Conservation (phyloP, 2,888 invertebrate genomes). For the Drosophila paramelanica region DNA sequence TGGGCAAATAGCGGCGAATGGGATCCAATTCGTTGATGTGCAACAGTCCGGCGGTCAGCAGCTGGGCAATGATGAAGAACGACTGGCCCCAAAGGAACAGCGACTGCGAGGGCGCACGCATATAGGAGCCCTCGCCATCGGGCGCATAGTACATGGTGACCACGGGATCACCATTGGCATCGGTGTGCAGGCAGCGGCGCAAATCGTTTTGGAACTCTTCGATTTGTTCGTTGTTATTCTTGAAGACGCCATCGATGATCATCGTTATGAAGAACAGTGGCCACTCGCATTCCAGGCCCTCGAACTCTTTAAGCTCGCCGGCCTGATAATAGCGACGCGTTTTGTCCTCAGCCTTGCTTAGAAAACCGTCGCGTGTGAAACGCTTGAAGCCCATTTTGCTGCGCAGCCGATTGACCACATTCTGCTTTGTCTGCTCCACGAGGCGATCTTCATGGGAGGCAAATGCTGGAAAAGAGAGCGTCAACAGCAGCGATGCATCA, state of each 20-base stretch:
- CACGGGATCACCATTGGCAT: slow-evolving; percentile 94
- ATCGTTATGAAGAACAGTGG: slow-evolving; percentile 97
- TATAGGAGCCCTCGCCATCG: slow-evolving; percentile 84
- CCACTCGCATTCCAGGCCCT: slow-evolving; percentile 99
- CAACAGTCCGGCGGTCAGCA: slow-evolving; percentile 94
- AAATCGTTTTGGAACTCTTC: slow-evolving; percentile 95
- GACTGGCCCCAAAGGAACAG: slow-evolving; percentile 98
- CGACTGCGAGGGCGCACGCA: slow-evolving; percentile 85
- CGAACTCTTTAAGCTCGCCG: slow-evolving; percentile 97
- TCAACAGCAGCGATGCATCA: slow-evolving; percentile 95
- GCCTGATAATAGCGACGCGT: slow-evolving; percentile 89
- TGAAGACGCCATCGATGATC: slow-evolving; percentile 98
- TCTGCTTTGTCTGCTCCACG: slow-evolving; percentile 94
- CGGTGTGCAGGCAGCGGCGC: slow-evolving; percentile 92
- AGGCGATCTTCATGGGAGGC: slow-evolving; percentile 97
- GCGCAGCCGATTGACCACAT: slow-evolving; percentile 92
- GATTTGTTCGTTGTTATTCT: slow-evolving; percentile 94
- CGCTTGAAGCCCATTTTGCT: slow-evolving; percentile 97
- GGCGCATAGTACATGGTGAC: slow-evolving; percentile 94
- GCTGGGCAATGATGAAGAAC: slow-evolving; percentile 96
- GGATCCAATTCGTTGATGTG: slow-evolving; percentile 98
- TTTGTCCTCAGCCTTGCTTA: slow-evolving; percentile 94
- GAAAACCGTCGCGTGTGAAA: slow-evolving; percentile 97
- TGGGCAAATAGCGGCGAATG: slow-evolving; percentile 96
- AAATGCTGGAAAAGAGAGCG: slow-evolving; percentile 98